A percentile compares a stretch with the other conserved stretches of the same genome.
These are phyloP conservation scores for Galagoides demidoff DNA, from an alignment of 2,797 vertebrate genomes.

Conservation along the genomic window DNA sequence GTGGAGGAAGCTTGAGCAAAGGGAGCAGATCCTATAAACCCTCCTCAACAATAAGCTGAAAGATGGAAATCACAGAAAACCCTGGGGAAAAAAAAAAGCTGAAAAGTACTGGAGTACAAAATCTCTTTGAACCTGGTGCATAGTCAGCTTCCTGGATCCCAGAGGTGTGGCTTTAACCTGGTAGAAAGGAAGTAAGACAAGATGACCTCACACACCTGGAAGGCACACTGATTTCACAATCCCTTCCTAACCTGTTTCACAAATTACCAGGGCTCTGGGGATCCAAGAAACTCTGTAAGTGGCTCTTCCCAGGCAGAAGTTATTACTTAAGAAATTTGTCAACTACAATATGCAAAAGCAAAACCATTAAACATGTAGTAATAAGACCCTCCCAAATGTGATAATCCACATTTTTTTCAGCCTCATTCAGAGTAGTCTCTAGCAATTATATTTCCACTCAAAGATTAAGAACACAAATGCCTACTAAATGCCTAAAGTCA, in stretches of 20 bases:
- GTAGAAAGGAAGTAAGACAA: neutral
- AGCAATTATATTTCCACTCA: conserved; percentile 49
- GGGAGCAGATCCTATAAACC: neutral
- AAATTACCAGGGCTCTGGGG: conserved; percentile 34
- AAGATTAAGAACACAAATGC: conserved; percentile 32
- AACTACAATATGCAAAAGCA: conserved; percentile 9
- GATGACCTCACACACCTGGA: conserved; percentile 59
- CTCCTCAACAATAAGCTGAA: neutral
- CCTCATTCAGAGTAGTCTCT: neutral
- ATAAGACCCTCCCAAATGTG: neutral
- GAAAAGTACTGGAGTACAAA: conserved; percentile 41
- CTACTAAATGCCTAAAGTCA: conserved; percentile 23
- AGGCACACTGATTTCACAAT: conserved; percentile 64
- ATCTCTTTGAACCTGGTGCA: conserved; percentile 34
- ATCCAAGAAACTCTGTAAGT: conserved; percentile 19
- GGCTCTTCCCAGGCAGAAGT: conserved; percentile 8
- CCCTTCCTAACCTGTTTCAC: conserved; percentile 48
- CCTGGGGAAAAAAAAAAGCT: neutral
- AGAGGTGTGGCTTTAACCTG: conserved; percentile 39
- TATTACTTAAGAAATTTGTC: conserved; percentile 33
- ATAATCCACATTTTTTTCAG: neutral
- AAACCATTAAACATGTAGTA: neutral
- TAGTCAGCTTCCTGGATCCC: conserved; percentile 36
- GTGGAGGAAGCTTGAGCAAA: neutral
- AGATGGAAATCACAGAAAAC: neutral